Percentiles rank a stretch among this genome's conserved stretches.
Conservation (phyloP, 2,113 vertebrate species). For the Gymnobelideus leadbeateri region DNA sequence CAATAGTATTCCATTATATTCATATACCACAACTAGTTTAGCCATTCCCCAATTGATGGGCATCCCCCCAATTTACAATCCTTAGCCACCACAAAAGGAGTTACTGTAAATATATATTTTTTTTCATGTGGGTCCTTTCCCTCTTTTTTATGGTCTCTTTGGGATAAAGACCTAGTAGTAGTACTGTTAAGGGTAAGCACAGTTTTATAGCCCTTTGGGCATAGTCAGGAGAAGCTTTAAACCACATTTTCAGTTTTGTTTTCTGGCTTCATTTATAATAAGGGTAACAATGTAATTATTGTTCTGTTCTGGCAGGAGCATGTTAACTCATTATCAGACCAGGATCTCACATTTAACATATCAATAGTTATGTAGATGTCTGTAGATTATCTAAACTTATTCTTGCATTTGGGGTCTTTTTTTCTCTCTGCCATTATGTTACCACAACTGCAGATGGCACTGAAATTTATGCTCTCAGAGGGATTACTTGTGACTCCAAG, state of each 20-base stretch:
- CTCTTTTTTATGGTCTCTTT: too few species aligned
- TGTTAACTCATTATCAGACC: neutral
- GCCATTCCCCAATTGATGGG: too few species aligned
- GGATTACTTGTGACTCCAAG: neutral
- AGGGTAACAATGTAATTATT: neutral
- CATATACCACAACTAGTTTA: too few species aligned
- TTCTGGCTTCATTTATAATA: neutral
- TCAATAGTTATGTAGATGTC: neutral
- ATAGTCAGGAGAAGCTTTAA: neutral
- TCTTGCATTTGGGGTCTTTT: neutral
- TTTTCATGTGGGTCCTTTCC: too few species aligned
- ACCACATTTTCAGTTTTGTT: neutral
- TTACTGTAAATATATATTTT: too few species aligned
- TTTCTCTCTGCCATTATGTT: neutral
- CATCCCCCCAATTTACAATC: too few species aligned
- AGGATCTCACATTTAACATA: neutral
- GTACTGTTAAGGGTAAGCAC: too few species aligned
- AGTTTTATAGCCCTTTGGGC: too few species aligned
- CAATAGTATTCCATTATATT: too few species aligned
- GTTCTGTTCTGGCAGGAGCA: neutral
- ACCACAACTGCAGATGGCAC: neutral
- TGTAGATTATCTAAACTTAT: neutral
- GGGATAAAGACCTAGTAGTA: too few species aligned
- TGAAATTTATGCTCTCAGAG: neutral
- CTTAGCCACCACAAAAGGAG: too few species aligned